Evolutionary conservation across 2,797 vertebrate genomes (phyloP), one percentile per base, ranked within the genome.

Genomic region (Paramormyrops hopkinsi): DNA sequence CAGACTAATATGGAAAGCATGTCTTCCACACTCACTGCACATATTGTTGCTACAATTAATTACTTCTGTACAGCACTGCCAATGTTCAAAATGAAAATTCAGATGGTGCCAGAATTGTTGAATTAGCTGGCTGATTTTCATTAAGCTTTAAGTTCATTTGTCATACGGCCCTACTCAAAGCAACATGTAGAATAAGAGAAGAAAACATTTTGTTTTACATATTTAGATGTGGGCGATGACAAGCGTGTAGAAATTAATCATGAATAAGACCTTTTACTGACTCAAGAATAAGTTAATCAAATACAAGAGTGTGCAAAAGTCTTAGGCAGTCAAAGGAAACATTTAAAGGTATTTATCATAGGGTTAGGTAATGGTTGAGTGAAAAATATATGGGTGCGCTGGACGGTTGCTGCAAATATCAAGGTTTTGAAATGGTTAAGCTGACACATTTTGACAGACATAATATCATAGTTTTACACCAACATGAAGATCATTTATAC

Each of bases 11-110:
- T 50, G 48, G n/a, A 51, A 48, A 84, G n/a, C n/a, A 29, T 84
- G 82, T 84, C 44, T 84, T 84, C 82, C 46, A 84, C 82, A 51
- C n/a, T 84, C 48, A 51, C 44, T 84, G 82, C 82, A 51, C 82
- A 84, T 46, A 84, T 84, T 84, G 44, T 84, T 84, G 82, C 41
- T 14, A 46, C 46, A 84, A 46, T 84, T 84, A 84, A 84, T 84
- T 84, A 84, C 11, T 84, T 51, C 48, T 25, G 82, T 25, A 50
- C n/a, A 51, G n/a, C 19, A 2, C 41, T 84, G 82, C 46, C 46
- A 84, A 84, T 22, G 46, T 84, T 51, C 51, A 84, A 84, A 84
- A 48, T 84, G 82, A 51, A 84, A 51, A 25, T 83, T 83, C 12
- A 84, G 82, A 84, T 29, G 44, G 22, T 84, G 82, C 82, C 82